Conservation (phyloP, 2,797 vertebrate genomes). For the Dipus sagitta region DNA sequence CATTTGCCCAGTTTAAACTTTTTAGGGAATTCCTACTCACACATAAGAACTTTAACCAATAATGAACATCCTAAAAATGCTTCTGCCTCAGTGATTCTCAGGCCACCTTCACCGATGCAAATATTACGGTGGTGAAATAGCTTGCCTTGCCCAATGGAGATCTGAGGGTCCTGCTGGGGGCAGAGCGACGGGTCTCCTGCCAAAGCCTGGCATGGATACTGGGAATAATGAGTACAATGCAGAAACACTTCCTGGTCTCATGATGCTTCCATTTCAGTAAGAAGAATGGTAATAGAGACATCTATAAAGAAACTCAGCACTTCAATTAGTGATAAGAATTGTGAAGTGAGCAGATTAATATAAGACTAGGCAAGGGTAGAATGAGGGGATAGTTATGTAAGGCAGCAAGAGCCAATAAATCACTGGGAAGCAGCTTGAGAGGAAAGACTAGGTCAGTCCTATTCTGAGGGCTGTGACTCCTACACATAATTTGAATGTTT, state of each 20-base stretch:
- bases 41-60: neutral
- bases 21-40: neutral
- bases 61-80: neutral
- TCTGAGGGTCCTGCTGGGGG: neutral
- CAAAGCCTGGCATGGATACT: neutral
- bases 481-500: neutral
- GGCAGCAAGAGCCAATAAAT: neutral
- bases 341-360: neutral
- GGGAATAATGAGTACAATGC: neutral
- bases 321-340: neutral
- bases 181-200: neutral
- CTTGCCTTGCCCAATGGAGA: neutral
- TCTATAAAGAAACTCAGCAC: neutral
- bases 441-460: neutral
- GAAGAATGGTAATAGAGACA: neutral
- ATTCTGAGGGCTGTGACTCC: neutral
- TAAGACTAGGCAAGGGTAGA: neutral
- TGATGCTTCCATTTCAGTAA: neutral
- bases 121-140: neutral
- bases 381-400: fast-evolving
- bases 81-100: neutral
- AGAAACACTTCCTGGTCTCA: neutral
- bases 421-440: neutral
- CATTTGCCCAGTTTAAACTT: slow-evolving; percentile 9
- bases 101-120: neutral